Percentiles rank a stretch among this genome's conserved stretches.
These are phyloP conservation scores for Atta cephalotes DNA, from an alignment of 1,140 invertebrate genomes.

Conservation along the genomic window DNA sequence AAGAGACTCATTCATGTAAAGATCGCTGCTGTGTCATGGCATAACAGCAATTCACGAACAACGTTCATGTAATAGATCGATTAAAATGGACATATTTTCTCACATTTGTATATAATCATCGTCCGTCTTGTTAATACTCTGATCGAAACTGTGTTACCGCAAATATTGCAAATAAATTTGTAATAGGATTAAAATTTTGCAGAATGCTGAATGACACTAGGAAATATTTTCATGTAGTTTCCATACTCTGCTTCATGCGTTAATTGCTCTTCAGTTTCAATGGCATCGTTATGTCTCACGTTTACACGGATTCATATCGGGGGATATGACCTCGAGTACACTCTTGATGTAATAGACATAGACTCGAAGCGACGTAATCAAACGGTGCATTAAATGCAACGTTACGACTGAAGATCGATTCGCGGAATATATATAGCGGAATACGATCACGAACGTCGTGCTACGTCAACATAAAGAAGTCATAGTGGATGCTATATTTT, in stretches of 20 bases:
- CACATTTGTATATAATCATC: neutral
- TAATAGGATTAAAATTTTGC: constrained; percentile 4
- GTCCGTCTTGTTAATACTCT: neutral
- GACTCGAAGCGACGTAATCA: constrained; percentile 49
- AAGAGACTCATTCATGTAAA: constrained; percentile 46
- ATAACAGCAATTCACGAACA: neutral
- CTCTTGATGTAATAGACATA: constrained; percentile 44
- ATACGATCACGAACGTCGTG: neutral
- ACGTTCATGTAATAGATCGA: neutral
- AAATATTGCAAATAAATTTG: neutral
- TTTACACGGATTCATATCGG: constrained; percentile 45
- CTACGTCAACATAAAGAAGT: constrained; percentile 37
- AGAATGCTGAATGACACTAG: neutral
- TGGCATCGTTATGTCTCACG: constrained; percentile 22
- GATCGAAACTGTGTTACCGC: neutral
- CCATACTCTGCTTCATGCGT: neutral
- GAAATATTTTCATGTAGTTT: neutral
- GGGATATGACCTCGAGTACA: constrained; percentile 59
- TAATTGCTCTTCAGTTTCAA: constrained; percentile 46
- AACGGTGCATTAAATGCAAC: constrained; percentile 59
- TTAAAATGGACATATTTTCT: neutral
- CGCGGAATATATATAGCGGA: constrained; percentile 11
- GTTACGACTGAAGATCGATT: constrained; percentile 51
- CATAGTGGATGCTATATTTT: constrained; percentile 17
- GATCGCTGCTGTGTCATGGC: neutral